Conservation (phyloP, 2,797 vertebrate species). For the Mycteria americana region DNA sequence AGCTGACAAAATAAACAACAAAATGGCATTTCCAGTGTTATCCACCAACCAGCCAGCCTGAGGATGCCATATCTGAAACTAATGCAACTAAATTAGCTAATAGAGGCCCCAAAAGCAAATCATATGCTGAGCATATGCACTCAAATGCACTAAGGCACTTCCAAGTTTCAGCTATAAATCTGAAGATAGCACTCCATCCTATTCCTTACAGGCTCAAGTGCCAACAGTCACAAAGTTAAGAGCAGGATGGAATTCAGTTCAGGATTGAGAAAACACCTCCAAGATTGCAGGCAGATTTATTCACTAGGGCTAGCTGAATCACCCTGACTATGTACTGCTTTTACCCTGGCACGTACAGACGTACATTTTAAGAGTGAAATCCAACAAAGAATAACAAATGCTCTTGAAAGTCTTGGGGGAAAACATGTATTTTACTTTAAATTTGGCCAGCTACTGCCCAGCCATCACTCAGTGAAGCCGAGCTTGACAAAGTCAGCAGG, state of each 20-base stretch:
- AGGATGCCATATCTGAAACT: background rate
- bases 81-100: background rate
- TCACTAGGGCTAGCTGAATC: background rate
- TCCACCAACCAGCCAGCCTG: background rate
- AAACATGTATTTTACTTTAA: background rate
- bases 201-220: background rate
- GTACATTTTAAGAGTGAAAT: background rate
- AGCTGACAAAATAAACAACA: background rate
- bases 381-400: background rate
- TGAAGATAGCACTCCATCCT: background rate
- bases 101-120: background rate
- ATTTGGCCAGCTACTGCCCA: background rate
- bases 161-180: background rate
- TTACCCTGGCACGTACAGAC: background rate
- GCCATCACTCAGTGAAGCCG: background rate
- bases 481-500: background rate
- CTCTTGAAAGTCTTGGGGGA: background rate
- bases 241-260: background rate
- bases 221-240: background rate
- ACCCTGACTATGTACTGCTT: background rate
- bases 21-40: background rate
- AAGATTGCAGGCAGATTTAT: background rate
- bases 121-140: background rate
- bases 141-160: background rate
- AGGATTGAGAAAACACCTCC: background rate